These are phyloP conservation scores for Deilephila elpenor DNA, from an alignment of 2,888 invertebrate genomes.

Conservation along the genomic window DNA sequence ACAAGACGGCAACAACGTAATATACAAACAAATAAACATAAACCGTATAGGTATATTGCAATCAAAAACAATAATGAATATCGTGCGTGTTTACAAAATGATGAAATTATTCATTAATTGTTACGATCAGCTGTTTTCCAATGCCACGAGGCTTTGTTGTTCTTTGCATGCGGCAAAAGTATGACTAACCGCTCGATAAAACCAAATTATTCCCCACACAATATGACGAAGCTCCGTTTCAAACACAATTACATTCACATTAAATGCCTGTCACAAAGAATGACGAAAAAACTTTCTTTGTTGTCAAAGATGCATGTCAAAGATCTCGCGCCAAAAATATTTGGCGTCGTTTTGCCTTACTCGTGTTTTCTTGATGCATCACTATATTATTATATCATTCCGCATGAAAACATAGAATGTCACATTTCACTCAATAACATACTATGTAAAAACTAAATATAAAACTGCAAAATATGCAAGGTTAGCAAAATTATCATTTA, in stretches of 20 bases:
- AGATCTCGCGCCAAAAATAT: constrained; percentile 66
- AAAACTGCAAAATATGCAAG: constrained; percentile 10
- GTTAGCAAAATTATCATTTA: constrained; percentile 1
- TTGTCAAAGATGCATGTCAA: constrained; percentile 61
- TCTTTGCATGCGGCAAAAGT: background rate
- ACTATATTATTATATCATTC: background rate
- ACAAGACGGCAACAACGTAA: no score
- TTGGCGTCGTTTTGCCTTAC: constrained; percentile 48
- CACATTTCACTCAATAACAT: background rate
- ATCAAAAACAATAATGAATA: background rate
- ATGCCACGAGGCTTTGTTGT: background rate
- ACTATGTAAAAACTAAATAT: constrained; percentile 10
- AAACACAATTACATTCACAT: background rate
- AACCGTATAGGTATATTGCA: no score
- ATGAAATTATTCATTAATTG: background rate
- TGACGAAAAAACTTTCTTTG: constrained; percentile 35
- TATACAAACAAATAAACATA: no score
- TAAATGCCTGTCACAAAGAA: background rate
- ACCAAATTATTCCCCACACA: background rate
- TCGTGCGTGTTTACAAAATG: background rate
- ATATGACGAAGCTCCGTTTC: background rate
- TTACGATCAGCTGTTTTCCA: constrained; percentile 7
- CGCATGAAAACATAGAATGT: background rate
- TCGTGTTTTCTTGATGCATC: constrained; percentile 35
- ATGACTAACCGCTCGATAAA: background rate